Percentiles rank a stretch among this genome's conserved stretches.
Evolutionary conservation across 1,140 invertebrate species (phyloP).

Genomic region (Ooceraea biroi): DNA sequence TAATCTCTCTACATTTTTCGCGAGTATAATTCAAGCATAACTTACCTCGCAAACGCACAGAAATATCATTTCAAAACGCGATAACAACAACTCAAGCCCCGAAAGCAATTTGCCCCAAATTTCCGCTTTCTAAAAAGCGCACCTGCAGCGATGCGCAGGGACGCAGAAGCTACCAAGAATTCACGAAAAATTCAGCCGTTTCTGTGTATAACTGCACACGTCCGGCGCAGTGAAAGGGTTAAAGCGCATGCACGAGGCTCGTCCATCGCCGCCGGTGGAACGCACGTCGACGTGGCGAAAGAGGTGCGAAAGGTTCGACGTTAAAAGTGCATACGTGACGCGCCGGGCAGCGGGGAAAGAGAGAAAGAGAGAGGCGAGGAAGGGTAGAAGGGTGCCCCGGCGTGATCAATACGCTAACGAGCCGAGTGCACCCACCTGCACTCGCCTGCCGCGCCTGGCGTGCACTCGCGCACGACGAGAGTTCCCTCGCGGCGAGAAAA

Average conservation of each 20-base stretch:
- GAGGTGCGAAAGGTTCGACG: constrained; percentile 35
- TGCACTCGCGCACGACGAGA: background rate
- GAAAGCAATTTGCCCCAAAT: too few relatives aligned
- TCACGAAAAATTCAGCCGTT: constrained; percentile 2
- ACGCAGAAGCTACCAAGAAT: too few relatives aligned
- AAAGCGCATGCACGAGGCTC: background rate
- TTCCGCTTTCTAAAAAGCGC: too few relatives aligned
- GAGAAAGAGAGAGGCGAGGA: background rate
- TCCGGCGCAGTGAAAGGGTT: background rate
- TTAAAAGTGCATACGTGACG: constrained; percentile 45
- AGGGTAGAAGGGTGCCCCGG: constrained; percentile 4
- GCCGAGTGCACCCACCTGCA: constrained; percentile 18
- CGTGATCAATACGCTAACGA: constrained; percentile 62
- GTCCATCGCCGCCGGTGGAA: background rate
- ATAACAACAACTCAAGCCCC: too few relatives aligned
- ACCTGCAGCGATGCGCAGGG: too few relatives aligned
- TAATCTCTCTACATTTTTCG: background rate
- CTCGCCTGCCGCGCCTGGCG: background rate
- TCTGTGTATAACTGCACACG: background rate
- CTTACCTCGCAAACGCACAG: background rate
- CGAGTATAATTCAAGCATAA: background rate
- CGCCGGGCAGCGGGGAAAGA: constrained; percentile 1
- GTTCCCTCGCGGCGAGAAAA: constrained; percentile 12
- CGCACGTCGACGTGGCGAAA: constrained; percentile 17
- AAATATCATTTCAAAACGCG: too few relatives aligned